Evolutionary conservation across 2,113 vertebrate genomes (phyloP).

Genomic region (Pedionomus torquatus): DNA sequence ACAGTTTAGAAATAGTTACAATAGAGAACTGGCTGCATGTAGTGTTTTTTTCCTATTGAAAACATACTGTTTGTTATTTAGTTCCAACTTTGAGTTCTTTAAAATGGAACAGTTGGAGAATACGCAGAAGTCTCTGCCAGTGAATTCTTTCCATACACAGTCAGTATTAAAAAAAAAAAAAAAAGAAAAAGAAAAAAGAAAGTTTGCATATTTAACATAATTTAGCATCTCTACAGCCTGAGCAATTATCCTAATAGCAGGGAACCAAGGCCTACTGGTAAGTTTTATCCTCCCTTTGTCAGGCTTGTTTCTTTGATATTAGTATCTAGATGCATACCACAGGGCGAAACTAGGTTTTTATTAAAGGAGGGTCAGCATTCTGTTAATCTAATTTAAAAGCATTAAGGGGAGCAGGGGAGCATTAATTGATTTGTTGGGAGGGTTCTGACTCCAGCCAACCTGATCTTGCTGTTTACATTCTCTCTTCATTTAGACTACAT

Average conservation of each 20-base stretch:
- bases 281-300: constrained; percentile 56
- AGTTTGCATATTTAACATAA: constrained; percentile 33
- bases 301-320: constrained; percentile 62
- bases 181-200: neutral
- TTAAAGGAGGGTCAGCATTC: constrained; percentile 59
- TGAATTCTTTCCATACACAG: neutral
- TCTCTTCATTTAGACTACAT: neutral
- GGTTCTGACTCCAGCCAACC: constrained; percentile 11
- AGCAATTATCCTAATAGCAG: constrained; percentile 61
- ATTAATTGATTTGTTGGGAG: constrained; percentile 64
- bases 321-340: constrained; percentile 60
- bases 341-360: neutral
- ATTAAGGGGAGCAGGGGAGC: constrained; percentile 45
- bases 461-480: constrained; percentile 14
- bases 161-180: neutral
- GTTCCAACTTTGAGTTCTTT: neutral
- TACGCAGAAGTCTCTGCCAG: neutral
- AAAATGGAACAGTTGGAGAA: neutral
- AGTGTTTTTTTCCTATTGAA: neutral
- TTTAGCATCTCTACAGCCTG: constrained; percentile 46
- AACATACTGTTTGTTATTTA: neutral
- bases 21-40: neutral
- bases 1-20: neutral
- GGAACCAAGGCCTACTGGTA: constrained; percentile 38
- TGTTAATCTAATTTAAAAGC: constrained; percentile 67